phyloP scores from a whole-genome alignment of 92 coral and sea anemone species.

The Palythoa heliodiscus region DNA sequence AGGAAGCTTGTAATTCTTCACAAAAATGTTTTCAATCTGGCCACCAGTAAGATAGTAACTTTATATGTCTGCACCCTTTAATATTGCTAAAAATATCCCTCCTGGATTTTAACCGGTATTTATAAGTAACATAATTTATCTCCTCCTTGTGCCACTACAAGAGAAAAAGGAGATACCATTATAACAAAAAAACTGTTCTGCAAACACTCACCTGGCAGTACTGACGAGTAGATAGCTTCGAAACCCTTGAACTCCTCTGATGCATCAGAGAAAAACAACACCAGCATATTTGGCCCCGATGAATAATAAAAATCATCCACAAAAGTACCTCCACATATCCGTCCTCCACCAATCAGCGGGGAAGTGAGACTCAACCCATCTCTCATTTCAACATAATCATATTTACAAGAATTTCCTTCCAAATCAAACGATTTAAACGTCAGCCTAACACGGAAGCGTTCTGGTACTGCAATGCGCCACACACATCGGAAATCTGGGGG shows the following conservation, averaged over 20 bases:
- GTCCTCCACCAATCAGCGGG: slow-evolving; percentile 32
- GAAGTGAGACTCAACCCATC: slow-evolving; percentile 45
- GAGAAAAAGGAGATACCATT: no score
- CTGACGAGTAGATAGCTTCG: slow-evolving; percentile 46
- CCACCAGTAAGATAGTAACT: no score
- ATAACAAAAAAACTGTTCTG: neutral
- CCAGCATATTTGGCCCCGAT: slow-evolving; percentile 46
- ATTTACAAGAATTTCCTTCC: slow-evolving; percentile 50
- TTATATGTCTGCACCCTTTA: no score
- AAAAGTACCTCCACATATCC: slow-evolving; percentile 23
- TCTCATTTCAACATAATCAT: slow-evolving; percentile 58
- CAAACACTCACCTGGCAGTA: slow-evolving; percentile 50
- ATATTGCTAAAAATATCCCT: no score
- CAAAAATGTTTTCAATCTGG: neutral
- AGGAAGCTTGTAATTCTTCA: neutral
- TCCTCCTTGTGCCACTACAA: no score
- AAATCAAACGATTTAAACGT: slow-evolving; percentile 8
- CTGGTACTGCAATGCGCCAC: slow-evolving; percentile 55
- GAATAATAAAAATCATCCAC: slow-evolving; percentile 38
- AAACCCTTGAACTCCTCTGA: slow-evolving; percentile 49
- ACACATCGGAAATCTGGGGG: slow-evolving; percentile 52
- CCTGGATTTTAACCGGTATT: no score
- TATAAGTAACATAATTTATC: no score
- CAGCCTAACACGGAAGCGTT: slow-evolving; percentile 35
- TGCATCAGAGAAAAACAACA: slow-evolving; percentile 51